Conservation (phyloP, 2,797 vertebrate species). For the Acrocephalus scirpaceus region DNA sequence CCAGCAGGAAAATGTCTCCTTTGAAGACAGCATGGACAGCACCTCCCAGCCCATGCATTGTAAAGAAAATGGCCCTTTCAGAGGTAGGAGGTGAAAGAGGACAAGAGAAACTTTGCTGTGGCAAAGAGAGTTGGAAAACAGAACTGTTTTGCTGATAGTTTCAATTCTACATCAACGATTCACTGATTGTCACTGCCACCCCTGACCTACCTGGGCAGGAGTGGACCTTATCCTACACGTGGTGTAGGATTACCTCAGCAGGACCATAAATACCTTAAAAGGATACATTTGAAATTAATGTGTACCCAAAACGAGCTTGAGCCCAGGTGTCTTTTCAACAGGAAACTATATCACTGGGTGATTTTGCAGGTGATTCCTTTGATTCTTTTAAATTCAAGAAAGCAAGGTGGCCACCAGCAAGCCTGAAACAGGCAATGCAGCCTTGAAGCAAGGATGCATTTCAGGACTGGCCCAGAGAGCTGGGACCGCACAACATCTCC, state of each 20-base stretch:
- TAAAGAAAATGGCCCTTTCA: rapidly evolving
- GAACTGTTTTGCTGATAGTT: neutral
- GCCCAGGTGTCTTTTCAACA: neutral
- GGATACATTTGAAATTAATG: neutral
- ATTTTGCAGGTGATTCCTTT: neutral
- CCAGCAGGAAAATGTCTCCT: neutral
- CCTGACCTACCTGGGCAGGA: neutral
- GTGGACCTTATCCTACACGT: rapidly evolving
- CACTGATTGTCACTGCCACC: rapidly evolving
- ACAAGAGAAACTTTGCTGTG: neutral
- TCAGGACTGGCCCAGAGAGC: neutral
- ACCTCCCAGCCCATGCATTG: neutral
- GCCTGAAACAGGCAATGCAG: neutral
- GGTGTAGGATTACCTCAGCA: neutral
- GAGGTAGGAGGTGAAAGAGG: neutral
- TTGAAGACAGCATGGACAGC: neutral
- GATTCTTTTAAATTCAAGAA: neutral
- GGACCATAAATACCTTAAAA: neutral
- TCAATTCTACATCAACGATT: neutral
- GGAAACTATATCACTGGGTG: neutral
- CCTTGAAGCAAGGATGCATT: neutral
- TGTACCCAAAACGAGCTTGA: neutral
- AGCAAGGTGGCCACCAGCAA: neutral
- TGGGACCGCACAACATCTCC: neutral
- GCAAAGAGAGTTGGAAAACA: neutral